Conservation (phyloP, 2,797 vertebrate genomes). For the Spinus olivaceus region DNA sequence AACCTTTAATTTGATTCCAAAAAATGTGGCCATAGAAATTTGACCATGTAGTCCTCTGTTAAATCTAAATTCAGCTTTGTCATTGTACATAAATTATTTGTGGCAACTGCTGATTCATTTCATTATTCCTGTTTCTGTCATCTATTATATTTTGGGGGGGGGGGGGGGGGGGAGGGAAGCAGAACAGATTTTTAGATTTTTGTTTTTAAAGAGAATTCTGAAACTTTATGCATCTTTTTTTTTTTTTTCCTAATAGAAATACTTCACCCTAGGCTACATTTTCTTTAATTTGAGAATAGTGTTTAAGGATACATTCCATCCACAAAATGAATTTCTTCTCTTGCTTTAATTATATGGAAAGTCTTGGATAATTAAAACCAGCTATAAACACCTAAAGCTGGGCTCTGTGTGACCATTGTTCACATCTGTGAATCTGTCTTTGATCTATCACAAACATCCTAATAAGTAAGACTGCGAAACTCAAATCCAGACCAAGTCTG, state of each 20-base stretch:
- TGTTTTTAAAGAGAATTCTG: neutral
- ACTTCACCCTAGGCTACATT: neutral
- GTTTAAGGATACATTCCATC: neutral
- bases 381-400: neutral
- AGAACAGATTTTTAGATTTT: too few species aligned
- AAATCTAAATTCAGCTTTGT: neutral
- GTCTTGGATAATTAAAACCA: neutral
- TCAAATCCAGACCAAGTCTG: neutral
- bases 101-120: neutral
- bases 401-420: rapidly evolving
- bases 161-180: neutral
- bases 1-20: neutral
- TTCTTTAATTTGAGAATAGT: neutral
- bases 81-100: neutral
- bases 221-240: neutral
- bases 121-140: neutral
- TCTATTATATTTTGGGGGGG: neutral
- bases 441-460: neutral
- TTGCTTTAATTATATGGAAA: neutral
- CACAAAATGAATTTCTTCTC: neutral
- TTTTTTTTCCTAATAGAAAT: neutral
- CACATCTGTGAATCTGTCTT: neutral
- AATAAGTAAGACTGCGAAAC: neutral
- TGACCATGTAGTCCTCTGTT: neutral
- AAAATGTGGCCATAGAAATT: neutral